Base-by-base conservation (phyloP, 2,888 invertebrate genomes). In the Saturnia japonica region DNA sequence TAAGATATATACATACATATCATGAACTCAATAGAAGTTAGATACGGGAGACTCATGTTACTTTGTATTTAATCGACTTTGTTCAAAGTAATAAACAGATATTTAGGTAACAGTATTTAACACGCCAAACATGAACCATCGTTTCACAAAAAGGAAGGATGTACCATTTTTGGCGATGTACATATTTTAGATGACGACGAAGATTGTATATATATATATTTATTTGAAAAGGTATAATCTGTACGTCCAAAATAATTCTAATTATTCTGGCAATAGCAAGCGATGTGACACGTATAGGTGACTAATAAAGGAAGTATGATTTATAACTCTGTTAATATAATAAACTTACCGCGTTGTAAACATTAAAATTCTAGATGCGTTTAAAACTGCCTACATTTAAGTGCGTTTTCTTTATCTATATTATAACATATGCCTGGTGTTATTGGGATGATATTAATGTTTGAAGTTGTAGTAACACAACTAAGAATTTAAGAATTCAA, bases 291-390 rank as follows among this genome's bases (percentile, higher is more conserved):
- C 77, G 80, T 74, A 78, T 80, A 77, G 76, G 73, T 77, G 75
- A 73, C 85, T 84, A 81, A 85, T 85, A 89, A 90, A 88, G 88
- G 88, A 85, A 80, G 80, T 83, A 83, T 87, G 88, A 89, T 88
- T 88, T 88, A 89, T 87, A 77, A 79, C 73, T 74, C 74, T 78
- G 73, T 74, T 66, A 67, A 51, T 68, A 51, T 69, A 70, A 75
- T 72, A 71, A 73, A 40, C 64, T 2, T 64, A 9, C 12, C 11
- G 12, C 19, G 40, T 64, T 40, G 73, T 69, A 67, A 69, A 74
- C 80, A 87, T 88, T 88, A 86, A 78, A 80, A 89, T 90, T 89
- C 89, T 81, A 73, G 74, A 73, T 82, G 82, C 85, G 85, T 78
- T 70, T 68, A 71, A n/a, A n/a, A n/a, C n/a, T 74, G 68, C 73